A percentile compares a stretch with the other conserved stretches of the same genome.
Conservation (phyloP, 1,140 invertebrate species). For the Paraescarpia echinospica region DNA sequence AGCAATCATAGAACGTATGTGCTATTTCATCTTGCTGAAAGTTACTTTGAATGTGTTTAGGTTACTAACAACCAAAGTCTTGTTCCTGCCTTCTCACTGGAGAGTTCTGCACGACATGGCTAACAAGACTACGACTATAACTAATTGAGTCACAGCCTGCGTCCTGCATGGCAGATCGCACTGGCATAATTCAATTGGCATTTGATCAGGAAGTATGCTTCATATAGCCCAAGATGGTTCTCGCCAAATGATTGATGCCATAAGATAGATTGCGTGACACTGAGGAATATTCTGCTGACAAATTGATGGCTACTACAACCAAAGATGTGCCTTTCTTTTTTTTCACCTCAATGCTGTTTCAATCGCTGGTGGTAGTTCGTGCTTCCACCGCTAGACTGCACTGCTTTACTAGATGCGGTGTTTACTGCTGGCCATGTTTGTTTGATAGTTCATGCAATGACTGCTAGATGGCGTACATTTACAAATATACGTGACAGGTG, state of each 20-base stretch:
- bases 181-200: too few relatives aligned
- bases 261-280: not conserved
- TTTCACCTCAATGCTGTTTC: not conserved
- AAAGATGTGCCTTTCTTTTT: not conserved
- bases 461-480: not conserved
- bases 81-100: too few relatives aligned
- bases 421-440: not conserved
- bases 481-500: not conserved
- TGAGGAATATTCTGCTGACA: not conserved
- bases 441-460: not conserved
- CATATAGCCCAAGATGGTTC: not conserved
- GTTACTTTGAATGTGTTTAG: too few relatives aligned
- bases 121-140: too few relatives aligned
- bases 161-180: too few relatives aligned
- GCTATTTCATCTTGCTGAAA: too few relatives aligned
- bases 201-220: too few relatives aligned
- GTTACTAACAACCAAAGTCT: too few relatives aligned
- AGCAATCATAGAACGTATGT: not conserved
- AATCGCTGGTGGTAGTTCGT: not conserved
- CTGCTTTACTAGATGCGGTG: not conserved
- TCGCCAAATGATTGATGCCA: not conserved
- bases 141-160: too few relatives aligned
- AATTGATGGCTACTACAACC: not conserved
- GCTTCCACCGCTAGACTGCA: not conserved
- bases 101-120: too few relatives aligned